Base-by-base conservation (phyloP, 2,797 vertebrate species). In the Halcyon smyrnensis region DNA sequence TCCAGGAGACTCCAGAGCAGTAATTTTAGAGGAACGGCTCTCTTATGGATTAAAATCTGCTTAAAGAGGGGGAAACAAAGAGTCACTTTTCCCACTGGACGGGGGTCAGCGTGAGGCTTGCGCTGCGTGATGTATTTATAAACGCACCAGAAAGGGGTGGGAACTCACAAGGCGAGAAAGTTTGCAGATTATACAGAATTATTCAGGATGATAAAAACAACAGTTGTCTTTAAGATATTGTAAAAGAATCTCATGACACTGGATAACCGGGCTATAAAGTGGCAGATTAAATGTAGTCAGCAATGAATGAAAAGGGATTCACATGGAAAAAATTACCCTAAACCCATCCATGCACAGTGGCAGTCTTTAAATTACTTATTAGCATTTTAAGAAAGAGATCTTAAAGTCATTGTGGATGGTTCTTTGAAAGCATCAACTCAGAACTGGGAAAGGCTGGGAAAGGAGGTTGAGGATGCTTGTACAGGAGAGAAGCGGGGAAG, bases 331-430 rank as follows among this genome's bases (percentile, higher is more conserved):
- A 97, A 96, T 95, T 90, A 95, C 90, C 95, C 94, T 96, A 96
- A 97, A 95, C 88, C 95, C 96, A 59, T 94, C 93, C 88, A 75
- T 93, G 81, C 93, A 91, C 85, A 88, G 94, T 88, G 92, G 94
- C 93, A 15, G 95, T 73, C 95, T 96, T 95, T 95, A 96, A 93
- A 95, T 95, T 95, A 93, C 95, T 96, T 91, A 97, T 97, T 97
- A 97, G 96, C 96, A 97, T 97, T 96, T 96, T 95, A 71, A 95
- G 95, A 96, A 96, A 97, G 95, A 96, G 96, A 96, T 94, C 94
- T 93, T 95, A 95, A 97, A 96, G 95, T 97, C 96, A 89, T 97
- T 96, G 96, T 97, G 88, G 94, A 94, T 93, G 92, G 88, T 77
- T 78, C 90, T 96, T 96, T 95, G 95, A 96, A 95, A 95, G 93